These are phyloP conservation scores for Dicycla oo DNA, from an alignment of 2,888 invertebrate genomes.

Conservation along the genomic window DNA sequence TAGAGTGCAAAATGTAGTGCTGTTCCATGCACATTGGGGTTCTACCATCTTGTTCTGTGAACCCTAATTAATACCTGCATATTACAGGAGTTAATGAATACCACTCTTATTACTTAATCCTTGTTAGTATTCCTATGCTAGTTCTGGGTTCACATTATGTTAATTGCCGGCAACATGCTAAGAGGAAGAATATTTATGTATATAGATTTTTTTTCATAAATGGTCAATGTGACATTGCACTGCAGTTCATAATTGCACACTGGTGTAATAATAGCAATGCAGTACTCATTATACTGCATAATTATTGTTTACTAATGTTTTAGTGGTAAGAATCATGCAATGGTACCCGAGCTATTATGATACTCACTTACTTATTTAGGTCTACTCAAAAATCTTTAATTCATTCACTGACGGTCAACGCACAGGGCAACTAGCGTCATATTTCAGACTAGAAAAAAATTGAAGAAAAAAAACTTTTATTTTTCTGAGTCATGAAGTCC, in stretches of 20 bases:
- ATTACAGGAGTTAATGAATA: neutral
- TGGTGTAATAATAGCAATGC: neutral
- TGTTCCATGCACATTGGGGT: neutral
- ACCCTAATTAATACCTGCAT: neutral
- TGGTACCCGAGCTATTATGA: neutral
- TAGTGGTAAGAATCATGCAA: neutral
- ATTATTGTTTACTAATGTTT: constrained; percentile 1
- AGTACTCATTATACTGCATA: constrained; percentile 1
- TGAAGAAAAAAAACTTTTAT: too few species aligned
- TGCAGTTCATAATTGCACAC: neutral
- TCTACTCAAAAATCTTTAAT: too few species aligned
- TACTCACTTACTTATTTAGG: too few species aligned
- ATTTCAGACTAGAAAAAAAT: too few species aligned
- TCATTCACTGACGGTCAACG: too few species aligned
- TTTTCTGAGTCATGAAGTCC: too few species aligned
- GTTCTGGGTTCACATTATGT: neutral
- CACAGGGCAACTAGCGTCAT: too few species aligned
- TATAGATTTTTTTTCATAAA: neutral
- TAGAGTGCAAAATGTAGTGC: neutral
- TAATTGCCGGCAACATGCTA: neutral
- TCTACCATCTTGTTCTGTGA: neutral
- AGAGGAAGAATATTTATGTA: neutral
- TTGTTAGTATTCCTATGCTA: neutral
- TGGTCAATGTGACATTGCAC: neutral
- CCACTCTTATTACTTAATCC: neutral